These are phyloP conservation scores for Pollicipes pollicipes DNA, from an alignment of 1,140 invertebrate genomes.

Conservation along the genomic window DNA sequence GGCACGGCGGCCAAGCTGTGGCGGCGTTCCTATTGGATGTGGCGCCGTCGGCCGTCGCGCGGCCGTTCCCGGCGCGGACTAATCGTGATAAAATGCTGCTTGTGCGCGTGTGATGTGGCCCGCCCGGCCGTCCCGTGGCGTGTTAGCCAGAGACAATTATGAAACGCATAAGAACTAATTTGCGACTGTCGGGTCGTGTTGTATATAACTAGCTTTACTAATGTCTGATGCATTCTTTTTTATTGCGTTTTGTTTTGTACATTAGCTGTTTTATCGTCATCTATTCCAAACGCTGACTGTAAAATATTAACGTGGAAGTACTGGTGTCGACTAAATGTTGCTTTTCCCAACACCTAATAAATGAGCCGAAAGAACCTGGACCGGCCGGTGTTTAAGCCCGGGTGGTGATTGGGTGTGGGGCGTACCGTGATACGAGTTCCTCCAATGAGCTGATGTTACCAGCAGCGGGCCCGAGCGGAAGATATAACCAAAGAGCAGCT, in stretches of 20 bases:
- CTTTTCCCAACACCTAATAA: not conserved
- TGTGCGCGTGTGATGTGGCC: not conserved
- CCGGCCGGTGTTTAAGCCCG: too few relatives aligned
- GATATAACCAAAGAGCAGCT: too few relatives aligned
- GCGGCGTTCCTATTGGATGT: not conserved
- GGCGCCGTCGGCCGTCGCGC: too few relatives aligned
- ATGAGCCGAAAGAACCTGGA: too few relatives aligned
- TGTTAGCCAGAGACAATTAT: not conserved
- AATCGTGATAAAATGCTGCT: constrained; percentile 2
- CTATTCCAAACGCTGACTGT: not conserved
- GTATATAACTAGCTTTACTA: not conserved
- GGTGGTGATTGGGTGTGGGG: too few relatives aligned
- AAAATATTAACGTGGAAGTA: constrained; percentile 1
- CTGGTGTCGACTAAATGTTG: not conserved
- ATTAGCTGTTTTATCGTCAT: constrained; percentile 2
- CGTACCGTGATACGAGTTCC: too few relatives aligned
- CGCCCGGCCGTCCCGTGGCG: too few relatives aligned
- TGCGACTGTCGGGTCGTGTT: not conserved
- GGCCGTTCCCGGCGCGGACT: not conserved
- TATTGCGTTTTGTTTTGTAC: constrained; percentile 1
- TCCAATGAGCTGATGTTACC: too few relatives aligned
- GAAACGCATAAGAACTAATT: constrained; percentile 2
- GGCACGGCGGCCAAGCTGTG: not conserved
- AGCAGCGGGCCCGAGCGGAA: too few relatives aligned
- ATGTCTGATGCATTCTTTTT: not conserved